These are phyloP conservation scores for Drosophila rubida DNA, from an alignment of 2,888 invertebrate species.

Conservation along the genomic window DNA sequence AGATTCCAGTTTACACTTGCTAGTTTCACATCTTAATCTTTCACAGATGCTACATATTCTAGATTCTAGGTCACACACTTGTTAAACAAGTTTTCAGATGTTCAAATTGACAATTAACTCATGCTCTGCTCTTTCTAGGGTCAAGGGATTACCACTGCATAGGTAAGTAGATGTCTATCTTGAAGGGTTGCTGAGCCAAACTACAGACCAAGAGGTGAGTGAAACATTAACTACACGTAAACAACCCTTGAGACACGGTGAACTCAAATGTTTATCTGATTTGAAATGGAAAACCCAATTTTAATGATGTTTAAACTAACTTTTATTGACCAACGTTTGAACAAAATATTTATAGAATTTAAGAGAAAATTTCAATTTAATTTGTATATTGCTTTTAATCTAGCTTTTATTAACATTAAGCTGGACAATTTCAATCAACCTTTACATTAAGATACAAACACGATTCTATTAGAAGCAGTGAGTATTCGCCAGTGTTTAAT, in stretches of 20 bases:
- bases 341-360: no score
- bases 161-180: background rate
- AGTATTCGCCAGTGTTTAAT: conserved; percentile 1
- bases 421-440: background rate
- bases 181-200: conserved; percentile 29
- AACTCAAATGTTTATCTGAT: background rate
- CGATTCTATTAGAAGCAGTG: background rate
- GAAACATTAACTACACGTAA: conserved; percentile 13
- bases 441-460: conserved; percentile 3
- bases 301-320: background rate
- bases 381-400: background rate
- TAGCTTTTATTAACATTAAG: conserved; percentile 1
- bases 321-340: background rate
- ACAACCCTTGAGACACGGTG: background rate
- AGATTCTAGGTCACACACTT: conserved; percentile 4
- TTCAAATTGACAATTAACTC: conserved; percentile 25
- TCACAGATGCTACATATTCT: background rate
- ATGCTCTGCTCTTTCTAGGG: conserved; percentile 20
- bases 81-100: conserved; percentile 19
- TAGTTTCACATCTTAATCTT: conserved; percentile 4
- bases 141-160: conserved; percentile 19
- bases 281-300: background rate
- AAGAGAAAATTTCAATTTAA: no score
- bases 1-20: conserved; percentile 23
- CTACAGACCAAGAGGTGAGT: conserved; percentile 6